A percentile compares a stretch with the other conserved stretches of the same genome.
Evolutionary conservation across 1,140 invertebrate species (phyloP).

Genomic region (Drosophila jambulina): DNA sequence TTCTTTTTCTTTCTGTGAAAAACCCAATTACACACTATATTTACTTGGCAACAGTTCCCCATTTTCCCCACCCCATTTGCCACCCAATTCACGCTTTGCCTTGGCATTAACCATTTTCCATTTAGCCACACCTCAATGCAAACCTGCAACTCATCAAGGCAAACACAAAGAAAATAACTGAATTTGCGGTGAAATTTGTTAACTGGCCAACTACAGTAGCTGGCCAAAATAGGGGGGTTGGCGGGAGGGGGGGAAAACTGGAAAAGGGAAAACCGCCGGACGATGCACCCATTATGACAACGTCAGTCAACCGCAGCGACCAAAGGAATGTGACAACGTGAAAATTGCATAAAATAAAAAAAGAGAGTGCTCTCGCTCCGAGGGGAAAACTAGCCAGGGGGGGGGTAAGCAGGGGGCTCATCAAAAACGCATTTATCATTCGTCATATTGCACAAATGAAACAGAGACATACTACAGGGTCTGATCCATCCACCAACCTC

Average conservation of each 20-base stretch:
- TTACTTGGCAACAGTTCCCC: background rate
- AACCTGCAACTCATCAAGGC: constrained; percentile 45
- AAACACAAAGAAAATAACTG: constrained; percentile 47
- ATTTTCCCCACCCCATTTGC: background rate
- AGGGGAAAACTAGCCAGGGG: constrained; percentile 1
- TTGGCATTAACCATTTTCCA: constrained; percentile 38
- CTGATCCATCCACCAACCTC: background rate
- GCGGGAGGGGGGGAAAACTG: background rate
- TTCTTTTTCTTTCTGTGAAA: background rate
- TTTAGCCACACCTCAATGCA: constrained; percentile 22
- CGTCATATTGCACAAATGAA: constrained; percentile 50
- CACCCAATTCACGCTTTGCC: constrained; percentile 25
- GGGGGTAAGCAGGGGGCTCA: constrained; percentile 23
- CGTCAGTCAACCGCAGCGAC: constrained; percentile 57
- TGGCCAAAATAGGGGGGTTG: background rate
- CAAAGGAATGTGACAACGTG: constrained; percentile 73
- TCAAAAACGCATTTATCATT: constrained; percentile 75
- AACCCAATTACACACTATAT: constrained; percentile 18
- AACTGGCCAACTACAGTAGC: constrained; percentile 22
- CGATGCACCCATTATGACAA: constrained; percentile 63
- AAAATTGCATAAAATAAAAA: constrained; percentile 50
- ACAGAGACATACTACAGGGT: constrained; percentile 18
- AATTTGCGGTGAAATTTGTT: constrained; percentile 57
- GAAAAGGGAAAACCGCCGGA: constrained; percentile 20
- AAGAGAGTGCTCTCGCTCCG: constrained; percentile 29